These are phyloP conservation scores for Dryobota labecula DNA, from an alignment of 2,888 invertebrate species.

Conservation along the genomic window DNA sequence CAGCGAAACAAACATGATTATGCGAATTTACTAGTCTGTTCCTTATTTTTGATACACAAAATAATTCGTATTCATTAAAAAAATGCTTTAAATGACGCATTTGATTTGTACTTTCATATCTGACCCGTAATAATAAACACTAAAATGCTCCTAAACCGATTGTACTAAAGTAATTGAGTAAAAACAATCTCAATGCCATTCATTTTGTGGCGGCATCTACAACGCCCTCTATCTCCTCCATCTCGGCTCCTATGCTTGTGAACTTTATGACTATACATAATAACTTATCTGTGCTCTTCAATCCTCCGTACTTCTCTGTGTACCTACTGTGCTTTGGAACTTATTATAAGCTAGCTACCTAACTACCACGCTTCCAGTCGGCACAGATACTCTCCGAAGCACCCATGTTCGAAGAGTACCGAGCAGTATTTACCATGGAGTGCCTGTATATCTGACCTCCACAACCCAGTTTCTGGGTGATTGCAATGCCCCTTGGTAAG, in stretches of 20 bases:
- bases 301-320: background rate
- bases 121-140: conserved; percentile 30
- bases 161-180: background rate
- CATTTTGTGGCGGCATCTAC: background rate
- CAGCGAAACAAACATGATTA: conserved; percentile 56
- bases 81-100: conserved; percentile 2
- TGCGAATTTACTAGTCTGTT: conserved; percentile 41
- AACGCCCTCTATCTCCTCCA: background rate
- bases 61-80: conserved; percentile 21
- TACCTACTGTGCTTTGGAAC: too few species aligned
- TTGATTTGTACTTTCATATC: conserved; percentile 42
- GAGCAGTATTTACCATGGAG: too few species aligned
- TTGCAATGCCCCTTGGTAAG: too few species aligned
- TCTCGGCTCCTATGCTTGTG: too few species aligned
- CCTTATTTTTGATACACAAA: conserved; percentile 35
- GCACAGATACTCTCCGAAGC: background rate
- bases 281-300: background rate
- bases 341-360: background rate
- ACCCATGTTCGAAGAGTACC: background rate
- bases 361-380: too few species aligned
- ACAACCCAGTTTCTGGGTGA: too few species aligned
- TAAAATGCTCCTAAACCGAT: background rate
- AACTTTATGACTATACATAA: background rate
- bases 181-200: background rate
- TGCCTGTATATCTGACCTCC: too few species aligned